phyloP scores from a whole-genome alignment of 35 echinoderm and acorn worm genomes.

The Holothuria glaberrima region DNA sequence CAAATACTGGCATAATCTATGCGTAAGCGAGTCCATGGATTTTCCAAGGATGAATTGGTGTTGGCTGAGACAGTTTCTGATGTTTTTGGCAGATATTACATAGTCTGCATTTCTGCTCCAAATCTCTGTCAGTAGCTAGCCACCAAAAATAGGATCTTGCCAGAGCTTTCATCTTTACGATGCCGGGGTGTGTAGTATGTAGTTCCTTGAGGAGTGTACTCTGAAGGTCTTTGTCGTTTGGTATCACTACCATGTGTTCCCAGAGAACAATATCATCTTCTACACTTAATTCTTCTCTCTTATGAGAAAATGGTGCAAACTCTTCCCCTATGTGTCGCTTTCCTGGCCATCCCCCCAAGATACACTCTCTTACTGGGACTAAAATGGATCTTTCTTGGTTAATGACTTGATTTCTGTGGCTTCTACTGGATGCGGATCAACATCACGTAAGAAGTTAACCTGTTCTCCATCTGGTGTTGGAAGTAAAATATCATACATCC shows the following conservation, averaged over 20 bases:
- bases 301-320: slow-evolving; percentile 33
- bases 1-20: slow-evolving; percentile 57
- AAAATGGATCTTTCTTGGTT: slow-evolving; percentile 25
- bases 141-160: slow-evolving; percentile 18
- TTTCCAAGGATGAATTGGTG: slow-evolving; percentile 45
- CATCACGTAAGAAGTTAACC: slow-evolving; percentile 40
- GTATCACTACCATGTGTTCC: slow-evolving; percentile 46
- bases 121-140: not conserved
- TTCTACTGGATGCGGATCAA: slow-evolving; percentile 50
- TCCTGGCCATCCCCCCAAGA: slow-evolving; percentile 48
- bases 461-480: not conserved
- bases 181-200: slow-evolving; percentile 53
- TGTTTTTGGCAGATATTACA: slow-evolving; percentile 51
- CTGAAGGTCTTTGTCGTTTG: slow-evolving; percentile 17
- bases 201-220: slow-evolving; percentile 23
- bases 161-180: slow-evolving; percentile 48
- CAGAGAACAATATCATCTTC: slow-evolving; percentile 58
- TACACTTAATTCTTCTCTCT: slow-evolving; percentile 50
- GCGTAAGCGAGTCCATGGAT: slow-evolving; percentile 58
- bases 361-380: slow-evolving; percentile 32
- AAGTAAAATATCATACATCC: not conserved
- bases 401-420: slow-evolving; percentile 36
- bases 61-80: slow-evolving; percentile 34
- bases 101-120: not conserved
- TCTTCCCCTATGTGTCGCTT: slow-evolving; percentile 5